phyloP scores from a whole-genome alignment of 2,113 vertebrate species.

The Sinocyclocheilus maitianheensis region DNA sequence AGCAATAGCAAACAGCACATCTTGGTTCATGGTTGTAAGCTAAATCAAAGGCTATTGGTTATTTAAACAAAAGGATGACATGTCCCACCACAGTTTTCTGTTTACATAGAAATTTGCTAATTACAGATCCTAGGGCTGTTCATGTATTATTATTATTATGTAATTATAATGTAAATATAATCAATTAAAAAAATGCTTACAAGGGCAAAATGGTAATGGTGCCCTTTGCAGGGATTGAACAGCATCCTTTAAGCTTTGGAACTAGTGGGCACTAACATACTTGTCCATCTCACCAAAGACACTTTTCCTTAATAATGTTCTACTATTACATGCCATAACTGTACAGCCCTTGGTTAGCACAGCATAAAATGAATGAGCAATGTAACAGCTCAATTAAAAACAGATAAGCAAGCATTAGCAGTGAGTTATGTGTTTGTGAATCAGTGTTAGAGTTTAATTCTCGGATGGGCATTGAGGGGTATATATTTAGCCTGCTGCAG shows the following conservation, averaged over 20 bases:
- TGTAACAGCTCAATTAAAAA: slow-evolving; percentile 5
- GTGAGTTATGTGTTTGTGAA: slow-evolving; percentile 10
- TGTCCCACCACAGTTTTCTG: too few relatives aligned
- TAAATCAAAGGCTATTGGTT: too few relatives aligned
- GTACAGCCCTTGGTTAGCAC: neutral
- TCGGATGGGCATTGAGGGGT: slow-evolving; percentile 11
- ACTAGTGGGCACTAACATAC: neutral
- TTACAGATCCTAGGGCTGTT: too few relatives aligned
- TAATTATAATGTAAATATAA: too few relatives aligned
- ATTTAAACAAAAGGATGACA: too few relatives aligned
- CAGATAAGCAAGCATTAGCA: slow-evolving; percentile 3
- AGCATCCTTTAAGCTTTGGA: neutral
- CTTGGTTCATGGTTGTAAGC: too few relatives aligned
- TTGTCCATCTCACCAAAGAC: neutral
- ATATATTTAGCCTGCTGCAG: slow-evolving; percentile 59
- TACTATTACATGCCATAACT: neutral
- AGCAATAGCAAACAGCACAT: too few relatives aligned
- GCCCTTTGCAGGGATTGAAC: neutral
- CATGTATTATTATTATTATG: too few relatives aligned
- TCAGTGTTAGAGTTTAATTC: slow-evolving; percentile 18
- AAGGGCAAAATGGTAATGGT: neutral
- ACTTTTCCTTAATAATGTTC: neutral
- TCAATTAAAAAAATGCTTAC: neutral
- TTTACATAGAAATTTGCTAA: too few relatives aligned
- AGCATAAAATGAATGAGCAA: neutral